Evolutionary conservation across 2,797 vertebrate species (phyloP).

Genomic region (Octomys mimax): DNA sequence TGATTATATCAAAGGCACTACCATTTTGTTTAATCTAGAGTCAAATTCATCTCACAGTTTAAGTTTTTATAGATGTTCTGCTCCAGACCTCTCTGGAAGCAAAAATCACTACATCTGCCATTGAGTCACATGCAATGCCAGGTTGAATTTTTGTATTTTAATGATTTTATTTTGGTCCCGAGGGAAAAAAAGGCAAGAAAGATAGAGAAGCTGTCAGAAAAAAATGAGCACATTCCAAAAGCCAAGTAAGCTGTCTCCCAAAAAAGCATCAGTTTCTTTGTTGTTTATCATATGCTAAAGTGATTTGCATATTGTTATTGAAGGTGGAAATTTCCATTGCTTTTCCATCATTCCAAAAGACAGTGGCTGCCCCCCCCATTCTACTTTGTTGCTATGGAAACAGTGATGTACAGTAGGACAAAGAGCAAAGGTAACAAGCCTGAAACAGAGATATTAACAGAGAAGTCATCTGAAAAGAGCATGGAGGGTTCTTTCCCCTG

Average conservation of each 20-base stretch:
- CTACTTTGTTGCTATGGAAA: constrained; percentile 62
- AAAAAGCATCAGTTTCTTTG: constrained; percentile 54
- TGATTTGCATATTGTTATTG: constrained; percentile 82
- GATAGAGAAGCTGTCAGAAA: constrained; percentile 78
- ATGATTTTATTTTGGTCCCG: constrained; percentile 80
- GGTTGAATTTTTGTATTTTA: constrained; percentile 79
- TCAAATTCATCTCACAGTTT: constrained; percentile 73
- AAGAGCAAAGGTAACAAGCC: constrained; percentile 65
- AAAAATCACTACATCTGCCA: constrained; percentile 72
- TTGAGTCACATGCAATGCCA: constrained; percentile 72
- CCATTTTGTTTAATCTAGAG: constrained; percentile 31
- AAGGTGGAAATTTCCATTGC: constrained; percentile 81
- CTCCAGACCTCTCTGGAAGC: constrained; percentile 66
- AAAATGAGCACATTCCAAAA: constrained; percentile 74
- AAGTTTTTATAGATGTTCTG: constrained; percentile 68
- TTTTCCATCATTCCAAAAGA: constrained; percentile 60
- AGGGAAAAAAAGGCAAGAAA: constrained; percentile 61
- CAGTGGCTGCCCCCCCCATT: background rate
- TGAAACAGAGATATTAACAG: constrained; percentile 71
- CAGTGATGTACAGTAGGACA: background rate
- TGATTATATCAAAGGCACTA: constrained; percentile 23
- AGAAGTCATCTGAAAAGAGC: background rate
- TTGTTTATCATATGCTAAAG: constrained; percentile 73
- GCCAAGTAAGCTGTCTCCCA: constrained; percentile 74
- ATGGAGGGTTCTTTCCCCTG: constrained; percentile 50